Evolutionary conservation across 1,140 invertebrate genomes (phyloP), one percentile per base, ranked within the genome.

Genomic region (Thrips palmi): DNA sequence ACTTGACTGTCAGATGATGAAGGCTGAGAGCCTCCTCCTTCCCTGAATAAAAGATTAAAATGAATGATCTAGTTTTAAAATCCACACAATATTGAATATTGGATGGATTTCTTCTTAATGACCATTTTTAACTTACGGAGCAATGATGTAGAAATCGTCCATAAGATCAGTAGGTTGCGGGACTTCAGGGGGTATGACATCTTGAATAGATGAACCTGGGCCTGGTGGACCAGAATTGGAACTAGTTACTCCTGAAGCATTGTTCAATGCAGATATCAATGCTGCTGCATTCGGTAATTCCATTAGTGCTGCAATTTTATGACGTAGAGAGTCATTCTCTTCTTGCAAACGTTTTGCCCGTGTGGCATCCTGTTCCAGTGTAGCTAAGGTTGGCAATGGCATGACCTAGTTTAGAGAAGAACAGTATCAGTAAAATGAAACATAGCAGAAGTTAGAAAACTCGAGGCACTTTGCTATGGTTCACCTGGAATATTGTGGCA

Each of bases 101-200:
- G 24, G 7, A 8, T 27, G 7, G 24, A 27, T 27, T 27, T 27
- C 24, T 27, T 12, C 12, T 8, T 27, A 27, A 27, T 8, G 12
- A n/a, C n/a, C n/a, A n/a, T n/a, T n/a, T n/a, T n/a, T n/a, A n/a
- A n/a, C 64, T 56, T 75, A 85, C 53, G 84, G 74, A 21, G 85
- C 82, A 48, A 89, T 85, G 18, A 83, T 81, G 52, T 82, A 88
- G 62, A 92, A 92, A 54, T 92, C 87, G 59, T 92, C 87, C 51
- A 89, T 78, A 10, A 91, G 59, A 33, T 84, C 82, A 10, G 69
- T 50, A 3, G 82, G 72, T 4, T 77, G 68, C 35, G 70, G 67
- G 11, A 68, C 66, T 33, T 69, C 59, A 40, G 67, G 67, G 21
- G 68, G 62, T 51, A 64, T 63, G 6, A 69, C 62, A 41, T 70